These are phyloP conservation scores for Channa striata DNA, from an alignment of 2,797 vertebrate species.

Conservation along the genomic window DNA sequence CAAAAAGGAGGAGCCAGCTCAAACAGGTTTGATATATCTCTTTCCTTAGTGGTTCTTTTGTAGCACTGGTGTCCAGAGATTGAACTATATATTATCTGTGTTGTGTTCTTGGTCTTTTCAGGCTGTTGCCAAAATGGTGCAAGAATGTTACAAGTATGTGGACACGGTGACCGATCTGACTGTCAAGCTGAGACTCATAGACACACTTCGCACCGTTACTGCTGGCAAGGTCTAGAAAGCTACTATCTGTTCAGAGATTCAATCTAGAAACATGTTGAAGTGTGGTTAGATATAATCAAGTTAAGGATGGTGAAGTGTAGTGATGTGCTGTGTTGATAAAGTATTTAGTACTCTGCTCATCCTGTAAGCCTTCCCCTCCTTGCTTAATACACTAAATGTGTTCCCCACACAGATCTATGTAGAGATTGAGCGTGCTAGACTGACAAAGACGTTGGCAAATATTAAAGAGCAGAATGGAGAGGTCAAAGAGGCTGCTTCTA, in stretches of 20 bases:
- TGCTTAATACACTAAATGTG: neutral
- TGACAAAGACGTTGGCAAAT: constrained; percentile 93
- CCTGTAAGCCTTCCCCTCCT: neutral
- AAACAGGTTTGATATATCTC: constrained; percentile 89
- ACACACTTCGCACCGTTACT: constrained; percentile 96
- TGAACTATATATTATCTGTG: constrained; percentile 8
- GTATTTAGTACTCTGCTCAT: no score
- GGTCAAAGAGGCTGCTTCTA: constrained; percentile 94
- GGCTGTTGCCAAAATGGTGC: constrained; percentile 99
- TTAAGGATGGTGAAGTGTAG: no score
- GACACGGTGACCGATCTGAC: constrained; percentile 91
- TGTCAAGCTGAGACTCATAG: constrained; percentile 94
- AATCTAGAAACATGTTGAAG: neutral
- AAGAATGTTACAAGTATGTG: constrained; percentile 96
- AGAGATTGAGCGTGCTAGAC: constrained; percentile 96
- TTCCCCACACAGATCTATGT: constrained; percentile 92
- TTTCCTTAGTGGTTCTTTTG: neutral
- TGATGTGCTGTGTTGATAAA: no score
- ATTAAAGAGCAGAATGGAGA: constrained; percentile 97
- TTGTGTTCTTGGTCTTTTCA: constrained; percentile 60
- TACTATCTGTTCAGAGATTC: neutral
- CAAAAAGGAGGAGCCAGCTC: constrained; percentile 96
- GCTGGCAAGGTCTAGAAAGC: constrained; percentile 92
- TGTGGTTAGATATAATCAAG: neutral
- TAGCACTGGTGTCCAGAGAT: neutral